Evolutionary conservation across 2,113 vertebrate species (phyloP), one percentile per base, ranked within the genome.

Genomic region (Colistium nudipinnis): DNA sequence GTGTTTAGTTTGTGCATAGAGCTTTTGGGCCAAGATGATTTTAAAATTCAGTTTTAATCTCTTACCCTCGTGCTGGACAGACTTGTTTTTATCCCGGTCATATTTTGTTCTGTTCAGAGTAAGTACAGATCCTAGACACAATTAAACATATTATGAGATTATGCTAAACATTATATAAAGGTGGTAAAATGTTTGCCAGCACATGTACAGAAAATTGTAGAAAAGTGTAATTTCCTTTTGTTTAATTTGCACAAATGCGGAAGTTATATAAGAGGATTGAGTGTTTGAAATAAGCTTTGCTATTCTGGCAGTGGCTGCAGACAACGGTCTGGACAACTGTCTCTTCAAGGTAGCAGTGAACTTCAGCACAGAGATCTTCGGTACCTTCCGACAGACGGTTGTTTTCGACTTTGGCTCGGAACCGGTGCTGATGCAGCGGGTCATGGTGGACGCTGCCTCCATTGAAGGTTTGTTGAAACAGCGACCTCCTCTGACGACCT

Each of bases 321-420:
- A 91, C 86, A 98, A 98, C 33, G 97, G 97, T 90, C 93, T 96
- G 86, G 97, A 99, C 93, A 96, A 97, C 84, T 97, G 95, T 76
- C 66, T 98, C 73, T 99, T 98, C 93, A 95, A 95, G 91, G 94
- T 99, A 55, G 93, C 92, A 61, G 95, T 99, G 92, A 95, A 92
- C 76, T 99, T 99, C 91, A 96, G 92, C 91, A 99, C 98, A 30
- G 97, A 98, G 92, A 99, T 99, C 91, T 99, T 99, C 83, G 98
- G 98, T 52, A 99, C 98, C 86, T 99, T 99, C 93, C 93, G 97
- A 53, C 98, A 99, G 91, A 99, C 98, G 17, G 94, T 96, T 70
- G 98, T 99, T 79, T 99, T 99, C 86, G 98, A 99, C 92, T 99
- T 99, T 57, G 97, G 97, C 85, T 95, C 95, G 57, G 97, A 99